Conservation (phyloP, 53 echinoderm and acorn worm genomes). For the Astropecten irregularis region DNA sequence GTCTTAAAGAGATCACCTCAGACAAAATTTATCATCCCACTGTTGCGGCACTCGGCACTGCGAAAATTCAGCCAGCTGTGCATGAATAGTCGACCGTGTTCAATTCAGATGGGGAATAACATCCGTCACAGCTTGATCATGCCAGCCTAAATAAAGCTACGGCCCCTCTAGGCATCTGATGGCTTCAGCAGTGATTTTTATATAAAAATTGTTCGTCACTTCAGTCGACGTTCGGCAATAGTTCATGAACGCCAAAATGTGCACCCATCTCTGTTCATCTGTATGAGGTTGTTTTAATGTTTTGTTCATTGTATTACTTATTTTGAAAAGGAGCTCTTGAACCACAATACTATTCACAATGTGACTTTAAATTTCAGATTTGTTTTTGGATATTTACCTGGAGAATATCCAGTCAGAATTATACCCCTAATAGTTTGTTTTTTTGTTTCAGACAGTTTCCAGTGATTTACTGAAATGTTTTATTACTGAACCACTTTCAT, state of each 20-base stretch:
- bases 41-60: slow-evolving; percentile 1
- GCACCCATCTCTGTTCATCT: slow-evolving; percentile 31
- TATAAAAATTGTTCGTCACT: slow-evolving; percentile 11
- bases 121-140: not conserved
- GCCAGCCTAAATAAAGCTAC: slow-evolving; percentile 10
- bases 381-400: no score
- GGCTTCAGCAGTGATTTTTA: not conserved
- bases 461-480: no score
- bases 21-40: not conserved
- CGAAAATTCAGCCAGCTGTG: not conserved
- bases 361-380: not conserved
- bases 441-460: not conserved
- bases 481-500: no score
- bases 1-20: not conserved
- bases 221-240: slow-evolving; percentile 30
- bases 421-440: not conserved
- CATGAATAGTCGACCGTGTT: not conserved
- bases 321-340: not conserved
- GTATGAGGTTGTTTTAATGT: slow-evolving; percentile 47
- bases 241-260: slow-evolving; percentile 16
- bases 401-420: no score
- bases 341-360: no score
- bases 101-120: not conserved
- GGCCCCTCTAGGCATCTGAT: not conserved
- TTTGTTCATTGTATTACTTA: slow-evolving; percentile 26